phyloP scores from a whole-genome alignment of 2,113 vertebrate species.

The Hipposideros armiger region DNA sequence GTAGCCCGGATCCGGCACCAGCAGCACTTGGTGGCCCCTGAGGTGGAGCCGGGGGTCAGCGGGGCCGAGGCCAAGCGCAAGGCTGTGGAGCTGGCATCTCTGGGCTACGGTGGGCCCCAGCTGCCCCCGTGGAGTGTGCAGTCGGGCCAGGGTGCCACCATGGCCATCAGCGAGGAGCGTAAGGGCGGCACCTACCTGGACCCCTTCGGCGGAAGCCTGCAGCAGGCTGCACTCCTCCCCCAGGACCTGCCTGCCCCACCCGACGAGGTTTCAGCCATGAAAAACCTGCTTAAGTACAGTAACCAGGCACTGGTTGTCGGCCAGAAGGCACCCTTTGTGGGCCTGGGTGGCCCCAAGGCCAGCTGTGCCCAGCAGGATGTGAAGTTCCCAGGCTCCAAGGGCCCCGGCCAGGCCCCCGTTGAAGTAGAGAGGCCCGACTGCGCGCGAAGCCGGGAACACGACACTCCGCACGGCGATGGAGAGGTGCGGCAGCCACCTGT shows the following conservation, averaged over 20 bases:
- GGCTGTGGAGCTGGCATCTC: constrained; percentile 90
- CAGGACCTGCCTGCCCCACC: constrained; percentile 91
- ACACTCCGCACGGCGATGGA: constrained; percentile 89
- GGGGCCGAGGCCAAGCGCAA: constrained; percentile 93
- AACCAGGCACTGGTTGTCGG: constrained; percentile 94
- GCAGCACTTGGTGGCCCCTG: constrained; percentile 92
- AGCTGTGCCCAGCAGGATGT: constrained; percentile 94
- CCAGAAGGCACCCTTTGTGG: constrained; percentile 94
- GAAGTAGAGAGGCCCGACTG: constrained; percentile 94
- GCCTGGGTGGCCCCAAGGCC: constrained; percentile 92
- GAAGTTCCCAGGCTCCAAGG: constrained; percentile 90
- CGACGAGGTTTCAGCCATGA: constrained; percentile 95
- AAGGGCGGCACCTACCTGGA: constrained; percentile 93
- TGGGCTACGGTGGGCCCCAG: constrained; percentile 90
- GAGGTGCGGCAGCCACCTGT: constrained; percentile 97
- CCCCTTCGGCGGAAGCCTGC: constrained; percentile 87
- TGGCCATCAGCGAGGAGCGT: constrained; percentile 90
- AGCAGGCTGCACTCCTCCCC: constrained; percentile 85
- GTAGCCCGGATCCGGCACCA: constrained; percentile 97
- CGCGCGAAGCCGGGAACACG: constrained; percentile 91
- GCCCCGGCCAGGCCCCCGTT: constrained; percentile 88
- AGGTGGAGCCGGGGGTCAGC: constrained; percentile 76
- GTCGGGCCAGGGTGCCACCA: constrained; percentile 89
- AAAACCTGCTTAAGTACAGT: constrained; percentile 97
- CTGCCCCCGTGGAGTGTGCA: constrained; percentile 93